Base-by-base conservation (phyloP, 2,888 invertebrate genomes). In the Malthinus seriepunctatus region DNA sequence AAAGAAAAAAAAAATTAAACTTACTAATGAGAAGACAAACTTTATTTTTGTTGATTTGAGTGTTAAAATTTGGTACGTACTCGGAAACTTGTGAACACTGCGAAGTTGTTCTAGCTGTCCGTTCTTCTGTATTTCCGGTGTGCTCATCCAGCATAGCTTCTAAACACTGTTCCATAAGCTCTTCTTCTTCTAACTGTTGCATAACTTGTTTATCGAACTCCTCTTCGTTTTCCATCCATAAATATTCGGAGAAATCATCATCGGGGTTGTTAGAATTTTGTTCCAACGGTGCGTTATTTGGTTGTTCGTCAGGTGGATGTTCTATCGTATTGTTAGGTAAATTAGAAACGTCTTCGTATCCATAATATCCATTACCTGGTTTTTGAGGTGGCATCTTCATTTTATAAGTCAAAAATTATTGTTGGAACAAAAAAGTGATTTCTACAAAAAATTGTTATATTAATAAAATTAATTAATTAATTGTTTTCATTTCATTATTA, bases 201-300 rank as follows among this genome's bases (percentile, higher is more conserved):
- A 93, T 84, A 62, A 93, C 92, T 91, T 93, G 73, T 78, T 91
- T 91, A 72, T 95, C 94, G 74, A 94, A 94, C 73, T 94, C 94
- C 71, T 95, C 95, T 72, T 94, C 91, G 71, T 93, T 90, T 75
- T 94, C 95, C 94, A 95, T 95, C 95, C 95, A 95, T 83, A 94
- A 85, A 74, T 93, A 94, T 72, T 95, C 94, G 0, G 91, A 89
- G 76, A 94, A 95, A 78, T 94, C 93, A 55, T 86, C 86, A 46
- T 84, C 86, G 4, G 80, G 79, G 1, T 82, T 78, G 1, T 75
- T 75, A 56, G 79, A 73, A 70, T 78, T 56, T 73, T 81, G 67
- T 63, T 81, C 73, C 35, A 81, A 79, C 1, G 69, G 65, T 42
- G 62, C 11, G 75, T 75, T 68, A 70, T 77, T 7, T 71, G 50